Conservation (phyloP, 2,113 vertebrate species). For the Brachypodius melanocephalos region DNA sequence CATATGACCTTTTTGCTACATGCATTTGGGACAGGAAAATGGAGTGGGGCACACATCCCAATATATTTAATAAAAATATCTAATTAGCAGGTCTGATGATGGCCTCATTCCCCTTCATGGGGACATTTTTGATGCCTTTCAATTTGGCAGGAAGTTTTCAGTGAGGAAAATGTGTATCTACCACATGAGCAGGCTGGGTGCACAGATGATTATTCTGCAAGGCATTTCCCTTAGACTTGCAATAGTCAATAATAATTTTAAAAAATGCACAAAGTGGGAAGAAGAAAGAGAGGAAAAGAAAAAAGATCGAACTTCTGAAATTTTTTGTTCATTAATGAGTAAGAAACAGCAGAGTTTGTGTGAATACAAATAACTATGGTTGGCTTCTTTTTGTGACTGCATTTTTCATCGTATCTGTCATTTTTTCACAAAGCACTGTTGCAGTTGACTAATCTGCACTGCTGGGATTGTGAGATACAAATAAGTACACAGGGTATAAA, state of each 20-base stretch:
- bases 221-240: neutral
- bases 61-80: neutral
- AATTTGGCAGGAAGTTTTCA: neutral
- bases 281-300: neutral
- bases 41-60: neutral
- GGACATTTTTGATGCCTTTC: neutral
- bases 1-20: neutral
- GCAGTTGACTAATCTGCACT: neutral
- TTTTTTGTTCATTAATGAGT: neutral
- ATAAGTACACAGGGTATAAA: neutral
- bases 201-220: neutral
- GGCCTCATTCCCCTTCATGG: neutral
- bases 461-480: neutral
- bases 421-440: neutral
- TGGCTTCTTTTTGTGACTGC: neutral
- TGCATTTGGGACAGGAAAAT: neutral
- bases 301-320: neutral
- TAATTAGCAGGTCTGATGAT: neutral
- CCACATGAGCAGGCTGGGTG: neutral
- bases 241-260: neutral
- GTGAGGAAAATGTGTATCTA: neutral
- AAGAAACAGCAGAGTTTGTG: neutral
- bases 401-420: neutral
- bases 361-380: neutral
- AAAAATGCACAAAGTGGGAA: neutral